A percentile compares a stretch with the other conserved stretches of the same genome.
phyloP scores from a whole-genome alignment of 2,113 vertebrate species.

The Notothenia rossii region DNA sequence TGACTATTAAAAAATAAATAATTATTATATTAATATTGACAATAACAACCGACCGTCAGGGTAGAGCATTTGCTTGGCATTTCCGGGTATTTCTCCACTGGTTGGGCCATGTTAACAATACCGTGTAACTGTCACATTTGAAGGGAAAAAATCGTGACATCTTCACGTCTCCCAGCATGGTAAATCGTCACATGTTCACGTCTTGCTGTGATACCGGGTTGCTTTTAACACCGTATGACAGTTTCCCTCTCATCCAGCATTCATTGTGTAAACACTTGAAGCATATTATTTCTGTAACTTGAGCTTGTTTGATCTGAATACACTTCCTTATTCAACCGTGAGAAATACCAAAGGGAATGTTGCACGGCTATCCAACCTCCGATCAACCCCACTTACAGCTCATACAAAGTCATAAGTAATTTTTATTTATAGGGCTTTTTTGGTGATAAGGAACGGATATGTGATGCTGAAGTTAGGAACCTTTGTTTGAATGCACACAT shows the following conservation, averaged over 20 bases:
- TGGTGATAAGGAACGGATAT: neutral
- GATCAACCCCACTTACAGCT: neutral
- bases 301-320: conserved; percentile 42
- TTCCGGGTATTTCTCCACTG: too few species aligned
- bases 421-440: neutral
- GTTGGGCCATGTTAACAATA: too few species aligned
- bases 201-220: too few species aligned
- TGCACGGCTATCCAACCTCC: neutral
- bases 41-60: too few species aligned
- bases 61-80: too few species aligned
- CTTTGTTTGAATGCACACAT: neutral
- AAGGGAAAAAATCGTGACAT: too few species aligned
- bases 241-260: conserved; percentile 24
- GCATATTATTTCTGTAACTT: conserved; percentile 14
- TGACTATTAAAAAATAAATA: too few species aligned
- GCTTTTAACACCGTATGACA: conserved; percentile 32
- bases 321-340: neutral
- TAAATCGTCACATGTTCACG: too few species aligned
- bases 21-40: too few species aligned
- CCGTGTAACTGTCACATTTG: too few species aligned
- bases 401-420: neutral
- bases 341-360: conserved; percentile 25
- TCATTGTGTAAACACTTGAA: conserved; percentile 45
- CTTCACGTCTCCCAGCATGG: too few species aligned
- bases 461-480: neutral